These are phyloP conservation scores for Lysandra coridon DNA, from an alignment of 2,888 invertebrate species.

Conservation along the genomic window DNA sequence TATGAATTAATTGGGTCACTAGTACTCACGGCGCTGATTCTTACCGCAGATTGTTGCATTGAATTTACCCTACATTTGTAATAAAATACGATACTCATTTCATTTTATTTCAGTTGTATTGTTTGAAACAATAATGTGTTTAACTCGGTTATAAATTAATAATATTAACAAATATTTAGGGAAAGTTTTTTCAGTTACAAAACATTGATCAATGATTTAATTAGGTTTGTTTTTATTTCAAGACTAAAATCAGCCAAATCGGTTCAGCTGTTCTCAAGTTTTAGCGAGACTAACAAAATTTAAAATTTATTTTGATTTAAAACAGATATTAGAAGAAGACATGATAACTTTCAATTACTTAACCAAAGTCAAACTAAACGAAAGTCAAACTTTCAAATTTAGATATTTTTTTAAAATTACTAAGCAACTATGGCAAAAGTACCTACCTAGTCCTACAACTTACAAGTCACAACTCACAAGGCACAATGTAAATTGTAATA, in stretches of 20 bases:
- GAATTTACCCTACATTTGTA: constrained; percentile 34
- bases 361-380: too few relatives aligned
- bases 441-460: not conserved
- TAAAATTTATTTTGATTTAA: too few relatives aligned
- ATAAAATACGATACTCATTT: constrained; percentile 12
- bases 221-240: not conserved
- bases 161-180: not conserved
- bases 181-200: too few relatives aligned
- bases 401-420: not conserved
- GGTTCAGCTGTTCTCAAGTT: too few relatives aligned
- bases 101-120: not conserved
- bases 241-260: too few relatives aligned
- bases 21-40: constrained; percentile 48
- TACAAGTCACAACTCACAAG: not conserved
- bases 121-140: not conserved
- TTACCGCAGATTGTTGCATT: constrained; percentile 48
- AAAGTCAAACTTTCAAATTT: not conserved
- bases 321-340: too few relatives aligned
- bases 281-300: too few relatives aligned
- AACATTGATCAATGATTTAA: not conserved
- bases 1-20: constrained; percentile 63
- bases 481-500: constrained; percentile 2
- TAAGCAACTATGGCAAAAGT: not conserved
- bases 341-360: too few relatives aligned
- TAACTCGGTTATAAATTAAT: not conserved